These are phyloP conservation scores for Galerucella nymphaeae DNA, from an alignment of 2,888 invertebrate species.

Conservation along the genomic window DNA sequence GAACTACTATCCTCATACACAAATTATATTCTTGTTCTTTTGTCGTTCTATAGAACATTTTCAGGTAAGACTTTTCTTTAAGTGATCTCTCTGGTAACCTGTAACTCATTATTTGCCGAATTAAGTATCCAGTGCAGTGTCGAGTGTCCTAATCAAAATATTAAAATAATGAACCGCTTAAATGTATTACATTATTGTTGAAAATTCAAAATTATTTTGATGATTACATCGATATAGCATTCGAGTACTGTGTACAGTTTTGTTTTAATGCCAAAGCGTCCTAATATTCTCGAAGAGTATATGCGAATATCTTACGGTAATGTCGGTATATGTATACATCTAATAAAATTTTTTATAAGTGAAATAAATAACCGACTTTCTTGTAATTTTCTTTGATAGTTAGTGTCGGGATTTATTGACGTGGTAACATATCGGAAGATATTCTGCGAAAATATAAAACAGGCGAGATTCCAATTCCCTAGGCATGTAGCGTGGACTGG, in stretches of 20 bases:
- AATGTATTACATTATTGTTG: too few relatives aligned
- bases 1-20: too few relatives aligned
- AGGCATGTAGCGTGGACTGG: constrained; percentile 38
- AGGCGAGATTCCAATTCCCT: constrained; percentile 39
- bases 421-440: constrained; percentile 38
- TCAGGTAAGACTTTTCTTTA: too few relatives aligned
- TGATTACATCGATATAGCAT: too few relatives aligned
- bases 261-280: neutral
- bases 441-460: constrained; percentile 40
- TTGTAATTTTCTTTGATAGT: constrained; percentile 28
- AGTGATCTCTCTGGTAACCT: too few relatives aligned
- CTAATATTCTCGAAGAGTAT: neutral
- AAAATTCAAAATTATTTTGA: too few relatives aligned
- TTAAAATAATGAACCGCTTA: too few relatives aligned
- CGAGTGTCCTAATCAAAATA: too few relatives aligned
- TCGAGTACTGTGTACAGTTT: neutral
- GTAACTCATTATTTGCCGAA: too few relatives aligned
- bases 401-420: constrained; percentile 35
- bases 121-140: too few relatives aligned
- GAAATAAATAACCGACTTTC: constrained; percentile 25
- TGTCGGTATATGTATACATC: neutral
- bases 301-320: neutral
- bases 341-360: constrained; percentile 8
- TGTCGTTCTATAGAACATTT: too few relatives aligned
- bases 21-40: too few relatives aligned